Evolutionary conservation across 2,797 vertebrate species (phyloP).

Genomic region (Enteromius paludinosus): DNA sequence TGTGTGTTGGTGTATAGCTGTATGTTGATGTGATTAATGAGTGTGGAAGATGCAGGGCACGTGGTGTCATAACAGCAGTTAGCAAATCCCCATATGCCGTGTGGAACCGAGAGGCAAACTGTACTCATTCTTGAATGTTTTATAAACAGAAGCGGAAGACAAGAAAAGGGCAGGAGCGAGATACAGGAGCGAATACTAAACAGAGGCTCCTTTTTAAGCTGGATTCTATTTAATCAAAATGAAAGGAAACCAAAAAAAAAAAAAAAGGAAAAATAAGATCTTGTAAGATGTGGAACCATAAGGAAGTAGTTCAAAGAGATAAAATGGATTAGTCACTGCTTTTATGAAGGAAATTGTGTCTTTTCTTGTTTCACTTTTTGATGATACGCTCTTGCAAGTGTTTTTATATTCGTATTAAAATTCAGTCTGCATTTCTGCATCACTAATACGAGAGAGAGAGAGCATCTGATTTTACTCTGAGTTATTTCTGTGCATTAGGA

Average conservation of each 20-base stretch:
- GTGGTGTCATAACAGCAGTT: constrained; percentile 34
- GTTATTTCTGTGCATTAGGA: neutral
- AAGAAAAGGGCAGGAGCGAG: neutral
- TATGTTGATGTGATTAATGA: constrained; percentile 31
- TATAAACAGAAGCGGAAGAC: neutral
- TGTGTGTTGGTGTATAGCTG: constrained; percentile 14
- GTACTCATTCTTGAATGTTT: neutral
- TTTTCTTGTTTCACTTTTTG: neutral
- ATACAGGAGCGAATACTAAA: constrained; percentile 8
- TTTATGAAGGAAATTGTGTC: constrained; percentile 19
- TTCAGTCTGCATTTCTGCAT: constrained; percentile 17
- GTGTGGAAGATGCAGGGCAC: constrained; percentile 11
- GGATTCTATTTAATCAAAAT: constrained; percentile 9
- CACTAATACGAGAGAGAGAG: neutral
- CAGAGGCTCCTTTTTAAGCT: constrained; percentile 7
- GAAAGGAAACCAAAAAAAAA: neutral
- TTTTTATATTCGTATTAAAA: constrained; percentile 26
- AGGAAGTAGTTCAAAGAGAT: constrained; percentile 35
- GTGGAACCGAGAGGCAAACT: neutral
- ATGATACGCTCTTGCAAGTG: neutral
- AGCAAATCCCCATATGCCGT: constrained; percentile 18
- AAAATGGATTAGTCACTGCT: constrained; percentile 33
- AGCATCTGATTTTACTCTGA: neutral
- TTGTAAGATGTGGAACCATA: constrained; percentile 15
- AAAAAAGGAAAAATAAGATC: constrained; percentile 14